Evolutionary conservation across 2,797 vertebrate species (phyloP).

Genomic region (Mus spretus): DNA sequence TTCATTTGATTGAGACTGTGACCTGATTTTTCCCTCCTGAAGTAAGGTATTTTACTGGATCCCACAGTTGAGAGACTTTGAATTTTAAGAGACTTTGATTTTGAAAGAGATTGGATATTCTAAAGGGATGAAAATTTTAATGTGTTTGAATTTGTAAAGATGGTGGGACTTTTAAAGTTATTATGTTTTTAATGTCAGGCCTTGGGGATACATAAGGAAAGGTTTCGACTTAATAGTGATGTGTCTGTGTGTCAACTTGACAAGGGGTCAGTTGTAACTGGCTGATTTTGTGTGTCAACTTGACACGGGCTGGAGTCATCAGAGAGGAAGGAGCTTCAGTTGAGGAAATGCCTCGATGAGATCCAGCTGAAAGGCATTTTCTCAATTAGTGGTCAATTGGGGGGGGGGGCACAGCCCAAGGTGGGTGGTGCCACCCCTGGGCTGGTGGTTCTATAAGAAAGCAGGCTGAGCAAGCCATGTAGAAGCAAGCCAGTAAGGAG

Average conservation of each 20-base stretch:
- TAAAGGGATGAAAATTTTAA: background rate
- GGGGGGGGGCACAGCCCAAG: background rate
- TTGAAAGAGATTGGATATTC: background rate
- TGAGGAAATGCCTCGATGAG: background rate
- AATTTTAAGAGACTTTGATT: background rate
- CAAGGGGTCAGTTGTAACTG: no score
- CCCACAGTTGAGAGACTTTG: background rate
- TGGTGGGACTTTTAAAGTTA: background rate
- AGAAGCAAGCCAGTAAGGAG: background rate
- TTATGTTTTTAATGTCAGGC: background rate
- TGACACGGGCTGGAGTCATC: background rate
- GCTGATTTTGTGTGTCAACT: background rate
- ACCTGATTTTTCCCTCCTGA: background rate
- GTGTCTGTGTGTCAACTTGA: background rate
- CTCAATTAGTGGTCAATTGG: background rate
- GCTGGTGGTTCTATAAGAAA: background rate
- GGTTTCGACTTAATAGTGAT: background rate
- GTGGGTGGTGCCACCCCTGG: background rate
- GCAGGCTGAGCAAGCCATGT: background rate
- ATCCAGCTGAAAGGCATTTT: background rate
- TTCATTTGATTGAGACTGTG: background rate
- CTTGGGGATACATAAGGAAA: background rate
- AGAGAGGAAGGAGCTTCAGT: background rate
- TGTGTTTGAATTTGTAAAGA: background rate
- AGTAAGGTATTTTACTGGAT: background rate